Percentiles rank a stretch among this genome's conserved stretches.
Evolutionary conservation across 2,113 vertebrate genomes (phyloP).

Genomic region (Cyanoramphus novaezelandiae): DNA sequence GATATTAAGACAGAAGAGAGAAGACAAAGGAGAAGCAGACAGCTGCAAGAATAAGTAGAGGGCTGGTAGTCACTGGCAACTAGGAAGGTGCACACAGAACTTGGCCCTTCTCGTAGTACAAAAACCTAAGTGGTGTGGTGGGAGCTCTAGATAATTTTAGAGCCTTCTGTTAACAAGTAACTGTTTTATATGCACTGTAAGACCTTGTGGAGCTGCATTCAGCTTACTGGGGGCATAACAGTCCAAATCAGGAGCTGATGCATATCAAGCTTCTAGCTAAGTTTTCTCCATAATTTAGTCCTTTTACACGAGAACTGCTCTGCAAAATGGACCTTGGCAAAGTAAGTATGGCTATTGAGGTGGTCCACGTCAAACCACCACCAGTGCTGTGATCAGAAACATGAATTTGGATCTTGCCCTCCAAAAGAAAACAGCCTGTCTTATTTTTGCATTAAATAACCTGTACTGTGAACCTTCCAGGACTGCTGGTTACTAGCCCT

Average conservation of each 20-base stretch:
- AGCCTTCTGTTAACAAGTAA: background rate
- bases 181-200: background rate
- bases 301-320: background rate
- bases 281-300: background rate
- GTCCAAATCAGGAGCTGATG: background rate
- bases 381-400: background rate
- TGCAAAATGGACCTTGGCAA: background rate
- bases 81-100: background rate
- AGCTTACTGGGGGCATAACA: background rate
- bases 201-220: background rate
- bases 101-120: background rate
- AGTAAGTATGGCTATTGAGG: background rate
- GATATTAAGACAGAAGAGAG: background rate
- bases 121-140: background rate
- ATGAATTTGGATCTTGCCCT: background rate
- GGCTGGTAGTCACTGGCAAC: background rate
- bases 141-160: background rate
- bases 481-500: background rate
- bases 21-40: background rate
- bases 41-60: background rate
- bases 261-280: background rate
- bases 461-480: background rate
- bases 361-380: background rate
- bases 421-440: background rate
- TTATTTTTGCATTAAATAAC: background rate